phyloP scores from a whole-genome alignment of 64 coral and sea anemone species.

The Porites australiensis region DNA sequence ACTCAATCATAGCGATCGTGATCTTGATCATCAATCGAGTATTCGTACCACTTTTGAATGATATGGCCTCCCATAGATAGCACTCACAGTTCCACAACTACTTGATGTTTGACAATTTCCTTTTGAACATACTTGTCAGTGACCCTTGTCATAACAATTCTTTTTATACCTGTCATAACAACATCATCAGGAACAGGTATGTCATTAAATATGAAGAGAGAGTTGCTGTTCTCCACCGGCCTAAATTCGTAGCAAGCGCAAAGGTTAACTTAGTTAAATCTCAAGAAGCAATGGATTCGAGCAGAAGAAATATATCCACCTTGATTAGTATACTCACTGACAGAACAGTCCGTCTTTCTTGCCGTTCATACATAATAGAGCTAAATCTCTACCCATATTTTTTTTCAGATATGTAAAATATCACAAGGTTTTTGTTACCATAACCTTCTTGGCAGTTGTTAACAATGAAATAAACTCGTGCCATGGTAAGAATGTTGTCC shows the following conservation, averaged over 20 bases:
- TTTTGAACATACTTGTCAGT: conserved; percentile 6
- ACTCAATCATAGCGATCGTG: too few relatives aligned
- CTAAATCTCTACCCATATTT: conserved; percentile 49
- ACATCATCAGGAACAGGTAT: conserved; percentile 23
- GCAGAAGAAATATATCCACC: conserved; percentile 41
- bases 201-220: conserved; percentile 5
- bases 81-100: conserved; percentile 35
- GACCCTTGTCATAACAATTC: conserved; percentile 34
- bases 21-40: too few relatives aligned
- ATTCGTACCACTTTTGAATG: too few relatives aligned
- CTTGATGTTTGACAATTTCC: conserved; percentile 43
- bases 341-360: conserved; percentile 51
- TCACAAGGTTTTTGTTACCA: conserved; percentile 9
- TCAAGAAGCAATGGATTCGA: conserved; percentile 52
- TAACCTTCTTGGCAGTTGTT: conserved; percentile 34
- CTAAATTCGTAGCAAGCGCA: conserved; percentile 34
- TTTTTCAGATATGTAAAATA: conserved; percentile 36
- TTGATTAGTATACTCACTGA: conserved; percentile 60
- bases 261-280: conserved; percentile 22
- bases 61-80: too few relatives aligned
- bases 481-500: conserved; percentile 9
- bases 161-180: conserved; percentile 27
- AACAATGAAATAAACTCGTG: conserved; percentile 18
- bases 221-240: conserved; percentile 13
- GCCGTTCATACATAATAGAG: conserved; percentile 41